phyloP scores from a whole-genome alignment of 1,140 invertebrate genomes.

The Kradibia gibbosae region DNA sequence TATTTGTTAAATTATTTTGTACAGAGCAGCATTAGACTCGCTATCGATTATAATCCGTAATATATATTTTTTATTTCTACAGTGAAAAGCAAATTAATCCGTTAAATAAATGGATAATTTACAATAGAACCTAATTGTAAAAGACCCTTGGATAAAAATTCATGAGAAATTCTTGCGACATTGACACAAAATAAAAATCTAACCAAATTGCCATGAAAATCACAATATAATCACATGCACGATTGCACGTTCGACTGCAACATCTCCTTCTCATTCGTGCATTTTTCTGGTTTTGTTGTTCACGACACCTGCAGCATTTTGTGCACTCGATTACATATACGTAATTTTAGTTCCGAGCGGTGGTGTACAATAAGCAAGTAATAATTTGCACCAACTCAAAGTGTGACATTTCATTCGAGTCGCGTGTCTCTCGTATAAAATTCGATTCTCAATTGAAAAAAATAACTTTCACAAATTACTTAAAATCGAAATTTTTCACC shows the following conservation, averaged over 20 bases:
- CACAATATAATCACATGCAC: background rate
- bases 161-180: too few species aligned
- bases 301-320: constrained; percentile 38
- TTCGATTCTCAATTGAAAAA: background rate
- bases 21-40: too few species aligned
- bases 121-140: too few species aligned
- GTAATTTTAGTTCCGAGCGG: constrained; percentile 60
- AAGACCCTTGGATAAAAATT: too few species aligned
- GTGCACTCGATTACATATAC: constrained; percentile 58
- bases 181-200: background rate
- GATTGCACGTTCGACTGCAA: background rate
- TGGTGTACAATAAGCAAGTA: constrained; percentile 40
- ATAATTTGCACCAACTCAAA: constrained; percentile 39
- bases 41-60: too few species aligned
- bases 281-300: constrained; percentile 34
- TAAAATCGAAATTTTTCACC: background rate
- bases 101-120: too few species aligned
- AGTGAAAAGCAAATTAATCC: too few species aligned
- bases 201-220: constrained; percentile 19
- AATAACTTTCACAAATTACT: background rate
- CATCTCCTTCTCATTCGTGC: background rate
- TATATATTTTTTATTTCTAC: too few species aligned
- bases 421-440: background rate
- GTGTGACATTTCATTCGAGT: constrained; percentile 30
- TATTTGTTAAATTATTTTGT: too few species aligned